A percentile compares a stretch with the other conserved stretches of the same genome.
Conservation (phyloP, 2,888 invertebrate genomes). For the Taphrorychus bicolor region DNA sequence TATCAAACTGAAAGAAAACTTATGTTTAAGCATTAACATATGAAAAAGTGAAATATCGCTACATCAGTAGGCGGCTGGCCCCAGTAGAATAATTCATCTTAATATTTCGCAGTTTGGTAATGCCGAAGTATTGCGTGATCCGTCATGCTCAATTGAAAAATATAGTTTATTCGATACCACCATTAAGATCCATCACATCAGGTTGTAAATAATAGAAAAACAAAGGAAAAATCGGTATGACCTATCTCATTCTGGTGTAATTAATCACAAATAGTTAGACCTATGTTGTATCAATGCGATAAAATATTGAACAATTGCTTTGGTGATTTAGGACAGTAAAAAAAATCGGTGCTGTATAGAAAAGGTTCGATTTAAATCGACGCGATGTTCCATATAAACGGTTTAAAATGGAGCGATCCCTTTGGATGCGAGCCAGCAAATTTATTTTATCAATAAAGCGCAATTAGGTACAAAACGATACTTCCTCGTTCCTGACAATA, state of each 20-base stretch:
- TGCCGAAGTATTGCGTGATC: slow-evolving; percentile 5
- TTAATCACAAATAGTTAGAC: slow-evolving; percentile 5
- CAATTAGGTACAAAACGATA: slow-evolving; percentile 42
- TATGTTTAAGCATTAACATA: slow-evolving; percentile 13
- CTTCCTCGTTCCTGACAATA: slow-evolving; percentile 59
- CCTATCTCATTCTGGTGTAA: slow-evolving; percentile 15
- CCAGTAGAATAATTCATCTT: slow-evolving; percentile 15
- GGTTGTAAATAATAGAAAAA: neutral
- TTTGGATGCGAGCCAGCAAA: slow-evolving; percentile 37
- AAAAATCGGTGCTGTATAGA: slow-evolving; percentile 1
- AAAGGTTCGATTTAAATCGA: slow-evolving; percentile 22
- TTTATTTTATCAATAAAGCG: slow-evolving; percentile 41
- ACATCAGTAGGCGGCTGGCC: neutral
- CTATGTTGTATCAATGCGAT: neutral
- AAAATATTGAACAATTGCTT: slow-evolving; percentile 6
- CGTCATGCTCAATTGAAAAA: slow-evolving; percentile 12
- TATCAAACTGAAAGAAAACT: slow-evolving; percentile 1
- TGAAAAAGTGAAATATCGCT: slow-evolving; percentile 5
- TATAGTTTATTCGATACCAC: neutral
- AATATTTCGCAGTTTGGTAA: slow-evolving; percentile 10
- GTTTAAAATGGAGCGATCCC: slow-evolving; percentile 32
- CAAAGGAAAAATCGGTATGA: neutral
- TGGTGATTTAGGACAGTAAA: slow-evolving; percentile 4
- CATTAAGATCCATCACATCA: slow-evolving; percentile 5
- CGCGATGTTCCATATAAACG: slow-evolving; percentile 32